phyloP scores from a whole-genome alignment of 2,113 vertebrate genomes.

The Chaenocephalus aceratus region DNA sequence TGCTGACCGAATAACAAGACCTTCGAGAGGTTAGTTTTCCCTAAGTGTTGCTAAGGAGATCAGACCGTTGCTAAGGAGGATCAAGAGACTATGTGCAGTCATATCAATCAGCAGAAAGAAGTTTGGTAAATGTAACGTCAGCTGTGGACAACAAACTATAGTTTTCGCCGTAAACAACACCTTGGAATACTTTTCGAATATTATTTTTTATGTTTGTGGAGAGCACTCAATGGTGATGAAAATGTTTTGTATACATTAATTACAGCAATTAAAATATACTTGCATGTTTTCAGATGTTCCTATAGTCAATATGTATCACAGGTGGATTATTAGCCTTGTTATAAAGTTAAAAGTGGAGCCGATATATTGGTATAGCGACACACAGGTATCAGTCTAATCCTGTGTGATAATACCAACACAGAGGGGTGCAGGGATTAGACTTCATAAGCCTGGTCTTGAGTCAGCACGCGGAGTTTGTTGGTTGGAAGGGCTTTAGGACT shows the following conservation, averaged over 20 bases:
- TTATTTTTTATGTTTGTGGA: background rate
- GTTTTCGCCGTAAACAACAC: no score
- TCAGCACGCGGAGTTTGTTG: slow-evolving; percentile 54
- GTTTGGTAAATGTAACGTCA: no score
- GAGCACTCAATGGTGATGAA: background rate
- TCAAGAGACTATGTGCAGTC: no score
- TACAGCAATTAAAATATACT: background rate
- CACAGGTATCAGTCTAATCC: slow-evolving; percentile 61
- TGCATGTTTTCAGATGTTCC: background rate
- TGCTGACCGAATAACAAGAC: no score
- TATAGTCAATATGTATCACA: slow-evolving; percentile 1
- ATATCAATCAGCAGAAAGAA: no score
- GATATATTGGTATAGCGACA: slow-evolving; percentile 9
- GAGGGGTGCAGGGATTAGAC: slow-evolving; percentile 57
- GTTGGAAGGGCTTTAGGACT: slow-evolving; percentile 22
- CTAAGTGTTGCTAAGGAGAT: no score
- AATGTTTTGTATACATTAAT: background rate
- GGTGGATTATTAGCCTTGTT: slow-evolving; percentile 33
- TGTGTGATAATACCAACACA: slow-evolving; percentile 49
- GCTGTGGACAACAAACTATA: no score
- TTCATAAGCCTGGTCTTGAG: slow-evolving; percentile 53
- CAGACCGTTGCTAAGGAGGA: no score
- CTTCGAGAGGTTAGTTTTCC: no score
- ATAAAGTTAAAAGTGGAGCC: slow-evolving; percentile 29
- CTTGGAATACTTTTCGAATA: no score